These are phyloP conservation scores for Endomychus coccineus DNA, from an alignment of 2,888 invertebrate species.

Conservation along the genomic window DNA sequence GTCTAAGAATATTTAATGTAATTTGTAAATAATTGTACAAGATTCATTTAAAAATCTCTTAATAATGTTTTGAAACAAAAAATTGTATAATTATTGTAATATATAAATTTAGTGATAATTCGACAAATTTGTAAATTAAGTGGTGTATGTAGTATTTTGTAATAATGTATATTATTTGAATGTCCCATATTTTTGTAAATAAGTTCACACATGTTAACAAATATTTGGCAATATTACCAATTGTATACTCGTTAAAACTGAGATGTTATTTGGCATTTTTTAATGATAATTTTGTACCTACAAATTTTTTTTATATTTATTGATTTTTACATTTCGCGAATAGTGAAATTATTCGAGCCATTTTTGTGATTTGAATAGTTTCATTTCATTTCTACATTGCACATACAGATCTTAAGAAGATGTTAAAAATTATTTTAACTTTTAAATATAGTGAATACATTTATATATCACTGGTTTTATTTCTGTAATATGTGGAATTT, in stretches of 20 bases:
- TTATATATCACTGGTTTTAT: too few relatives aligned
- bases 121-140: slow-evolving; percentile 29
- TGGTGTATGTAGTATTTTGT: slow-evolving; percentile 39
- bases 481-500: too few relatives aligned
- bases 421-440: slow-evolving; percentile 10
- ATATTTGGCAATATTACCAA: slow-evolving; percentile 33
- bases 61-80: not conserved
- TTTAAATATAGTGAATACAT: slow-evolving; percentile 11
- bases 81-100: slow-evolving; percentile 23
- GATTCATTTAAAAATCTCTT: not conserved
- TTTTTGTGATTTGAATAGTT: too few relatives aligned
- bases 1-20: too few relatives aligned
- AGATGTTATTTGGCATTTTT: too few relatives aligned
- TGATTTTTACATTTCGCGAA: too few relatives aligned
- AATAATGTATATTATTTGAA: slow-evolving; percentile 36
- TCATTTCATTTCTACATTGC: too few relatives aligned
- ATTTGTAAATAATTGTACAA: slow-evolving; percentile 12
- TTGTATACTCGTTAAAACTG: too few relatives aligned
- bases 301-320: too few relatives aligned
- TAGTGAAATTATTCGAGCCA: too few relatives aligned
- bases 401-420: slow-evolving; percentile 1
- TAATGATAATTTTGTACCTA: too few relatives aligned
- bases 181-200: slow-evolving; percentile 34
- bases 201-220: slow-evolving; percentile 28
- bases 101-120: slow-evolving; percentile 19